Evolutionary conservation across 64 coral and sea anemone genomes (phyloP).

Genomic region (Hydrozoanthus tunicans): DNA sequence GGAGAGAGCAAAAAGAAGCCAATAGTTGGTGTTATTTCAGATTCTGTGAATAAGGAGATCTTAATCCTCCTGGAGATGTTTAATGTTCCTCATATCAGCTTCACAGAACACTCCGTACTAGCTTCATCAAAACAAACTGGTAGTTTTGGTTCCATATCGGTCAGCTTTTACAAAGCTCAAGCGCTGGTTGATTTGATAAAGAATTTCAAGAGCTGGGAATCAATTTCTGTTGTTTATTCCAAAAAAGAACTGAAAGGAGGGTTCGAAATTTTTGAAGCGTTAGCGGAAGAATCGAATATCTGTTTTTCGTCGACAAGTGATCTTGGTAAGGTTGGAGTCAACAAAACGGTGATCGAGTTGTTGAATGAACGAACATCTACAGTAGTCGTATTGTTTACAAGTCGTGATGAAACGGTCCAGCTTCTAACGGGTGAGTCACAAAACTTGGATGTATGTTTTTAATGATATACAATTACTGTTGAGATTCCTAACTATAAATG

Average conservation of each 20-base stretch:
- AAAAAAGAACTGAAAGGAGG: constrained; percentile 10
- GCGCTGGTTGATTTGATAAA: constrained; percentile 75
- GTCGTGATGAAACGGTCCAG: constrained; percentile 30
- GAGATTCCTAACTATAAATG: too few species aligned
- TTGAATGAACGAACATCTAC: constrained; percentile 27
- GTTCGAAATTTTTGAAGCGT: constrained; percentile 53
- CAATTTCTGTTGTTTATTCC: constrained; percentile 60
- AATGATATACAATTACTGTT: too few species aligned
- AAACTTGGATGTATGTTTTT: too few species aligned
- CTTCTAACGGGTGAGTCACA: constrained; percentile 46
- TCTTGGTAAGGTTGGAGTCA: background rate
- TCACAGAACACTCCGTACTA: background rate
- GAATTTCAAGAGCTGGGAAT: constrained; percentile 66
- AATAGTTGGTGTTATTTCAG: constrained; percentile 62
- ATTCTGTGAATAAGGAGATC: constrained; percentile 47
- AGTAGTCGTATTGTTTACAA: constrained; percentile 61
- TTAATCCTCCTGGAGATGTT: constrained; percentile 70
- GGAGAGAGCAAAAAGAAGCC: background rate
- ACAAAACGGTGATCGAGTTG: constrained; percentile 11
- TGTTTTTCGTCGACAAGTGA: constrained; percentile 61
- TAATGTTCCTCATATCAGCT: constrained; percentile 72
- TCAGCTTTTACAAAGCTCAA: constrained; percentile 65
- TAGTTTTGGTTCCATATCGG: constrained; percentile 58
- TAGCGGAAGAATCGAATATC: constrained; percentile 55
- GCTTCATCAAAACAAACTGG: background rate